A percentile compares a stretch with the other conserved stretches of the same genome.
Conservation (phyloP, 2,888 invertebrate genomes). For the Prosapia bicincta region DNA sequence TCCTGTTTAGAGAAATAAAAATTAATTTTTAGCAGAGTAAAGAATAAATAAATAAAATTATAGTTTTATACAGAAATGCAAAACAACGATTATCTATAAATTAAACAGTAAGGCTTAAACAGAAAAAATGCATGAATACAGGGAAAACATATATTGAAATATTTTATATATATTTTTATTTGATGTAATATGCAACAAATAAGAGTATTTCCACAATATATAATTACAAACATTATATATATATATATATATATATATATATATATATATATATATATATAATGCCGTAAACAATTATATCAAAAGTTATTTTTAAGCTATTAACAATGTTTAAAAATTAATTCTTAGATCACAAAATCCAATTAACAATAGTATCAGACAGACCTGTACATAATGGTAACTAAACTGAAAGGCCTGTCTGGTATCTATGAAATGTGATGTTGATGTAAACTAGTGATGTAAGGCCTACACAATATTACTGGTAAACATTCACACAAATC, state of each 20-base stretch:
- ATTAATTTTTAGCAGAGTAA: too few relatives aligned
- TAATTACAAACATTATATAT: neutral
- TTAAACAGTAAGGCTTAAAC: too few relatives aligned
- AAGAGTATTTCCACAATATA: neutral
- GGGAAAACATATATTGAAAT: neutral
- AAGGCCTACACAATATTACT: neutral
- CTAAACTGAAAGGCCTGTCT: neutral
- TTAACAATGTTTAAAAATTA: neutral
- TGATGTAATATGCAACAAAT: neutral
- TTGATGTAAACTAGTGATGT: neutral
- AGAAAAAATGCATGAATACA: too few relatives aligned
- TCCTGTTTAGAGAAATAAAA: too few relatives aligned
- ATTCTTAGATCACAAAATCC: neutral
- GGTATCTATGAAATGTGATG: neutral
- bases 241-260: too few relatives aligned
- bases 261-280: too few relatives aligned
- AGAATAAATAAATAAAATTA: too few relatives aligned
- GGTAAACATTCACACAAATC: neutral
- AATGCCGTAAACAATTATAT: conserved; percentile 18
- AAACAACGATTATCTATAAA: too few relatives aligned
- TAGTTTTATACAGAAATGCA: too few relatives aligned
- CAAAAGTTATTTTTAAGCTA: conserved; percentile 11
- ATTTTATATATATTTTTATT: neutral
- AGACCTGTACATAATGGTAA: neutral
- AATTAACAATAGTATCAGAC: neutral